Evolutionary conservation across 1,140 invertebrate genomes (phyloP).

Genomic region (Danaus melanippus): DNA sequence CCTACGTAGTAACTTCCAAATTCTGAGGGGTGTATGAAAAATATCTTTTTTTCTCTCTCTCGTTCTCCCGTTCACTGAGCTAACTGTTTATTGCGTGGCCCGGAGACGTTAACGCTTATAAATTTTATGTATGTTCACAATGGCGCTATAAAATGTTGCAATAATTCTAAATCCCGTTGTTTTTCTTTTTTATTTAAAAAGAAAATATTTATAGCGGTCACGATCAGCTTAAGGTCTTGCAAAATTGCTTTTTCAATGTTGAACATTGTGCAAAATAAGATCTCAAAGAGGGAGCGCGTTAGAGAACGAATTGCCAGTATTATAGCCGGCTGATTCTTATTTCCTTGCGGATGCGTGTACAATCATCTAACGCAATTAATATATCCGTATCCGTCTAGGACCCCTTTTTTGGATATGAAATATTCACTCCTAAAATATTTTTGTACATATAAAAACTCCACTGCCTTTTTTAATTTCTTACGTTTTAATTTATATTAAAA

Average conservation of each 20-base stretch:
- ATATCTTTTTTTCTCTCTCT: conserved; percentile 34
- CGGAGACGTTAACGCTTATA: conserved; percentile 58
- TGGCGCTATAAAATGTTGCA: conserved; percentile 57
- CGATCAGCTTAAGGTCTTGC: conserved; percentile 26
- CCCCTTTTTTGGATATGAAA: conserved; percentile 23
- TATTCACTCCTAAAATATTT: neutral
- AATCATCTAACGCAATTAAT: conserved; percentile 49
- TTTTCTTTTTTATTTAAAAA: conserved; percentile 52
- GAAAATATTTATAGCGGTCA: conserved; percentile 35
- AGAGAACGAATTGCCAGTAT: conserved; percentile 12
- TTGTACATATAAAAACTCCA: too few relatives aligned
- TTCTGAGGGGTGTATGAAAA: conserved; percentile 27
- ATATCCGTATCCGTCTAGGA: conserved; percentile 39
- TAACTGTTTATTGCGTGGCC: conserved; percentile 55
- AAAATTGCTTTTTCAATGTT: conserved; percentile 26
- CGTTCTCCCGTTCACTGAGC: conserved; percentile 28
- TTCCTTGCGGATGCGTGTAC: conserved; percentile 46
- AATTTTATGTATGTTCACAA: conserved; percentile 61
- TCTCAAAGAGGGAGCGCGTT: conserved; percentile 3
- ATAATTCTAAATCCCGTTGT: conserved; percentile 56
- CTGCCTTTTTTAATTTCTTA: too few relatives aligned
- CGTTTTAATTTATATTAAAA: too few relatives aligned
- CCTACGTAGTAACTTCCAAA: conserved; percentile 1
- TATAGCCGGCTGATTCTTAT: conserved; percentile 37
- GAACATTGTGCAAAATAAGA: conserved; percentile 13